Percentiles rank a stretch among this genome's conserved stretches.
phyloP scores from a whole-genome alignment of 2,113 vertebrate genomes.

The Aix galericulata region DNA sequence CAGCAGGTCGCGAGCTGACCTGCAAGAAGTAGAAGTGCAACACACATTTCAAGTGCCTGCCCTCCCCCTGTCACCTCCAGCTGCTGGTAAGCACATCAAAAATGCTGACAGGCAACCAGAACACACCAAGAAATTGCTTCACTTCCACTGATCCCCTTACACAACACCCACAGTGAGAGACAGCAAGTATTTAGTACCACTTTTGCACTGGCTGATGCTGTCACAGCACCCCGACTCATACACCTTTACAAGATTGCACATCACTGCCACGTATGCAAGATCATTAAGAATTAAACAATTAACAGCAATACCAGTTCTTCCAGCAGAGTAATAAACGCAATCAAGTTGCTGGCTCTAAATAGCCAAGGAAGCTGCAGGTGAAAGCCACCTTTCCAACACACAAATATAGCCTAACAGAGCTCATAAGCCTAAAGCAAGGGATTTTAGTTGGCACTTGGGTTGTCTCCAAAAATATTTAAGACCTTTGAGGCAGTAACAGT shows the following conservation, averaged over 20 bases:
- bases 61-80: not conserved
- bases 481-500: not conserved
- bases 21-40: not conserved
- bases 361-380: not conserved
- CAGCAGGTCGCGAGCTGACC: not conserved
- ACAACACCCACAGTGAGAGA: not conserved
- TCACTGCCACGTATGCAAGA: not conserved
- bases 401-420: not conserved
- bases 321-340: not conserved
- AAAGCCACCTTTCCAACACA: not conserved
- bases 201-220: not conserved
- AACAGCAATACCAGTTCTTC: slow-evolving; percentile 31
- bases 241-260: not conserved
- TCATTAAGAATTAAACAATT: slow-evolving; percentile 20
- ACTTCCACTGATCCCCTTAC: not conserved
- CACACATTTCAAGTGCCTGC: not conserved
- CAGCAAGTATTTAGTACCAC: not conserved
- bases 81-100: not conserved
- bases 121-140: not conserved
- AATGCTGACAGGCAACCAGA: not conserved
- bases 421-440: not conserved
- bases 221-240: not conserved
- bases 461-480: not conserved
- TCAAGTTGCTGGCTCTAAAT: not conserved
- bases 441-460: not conserved